A percentile compares a stretch with the other conserved stretches of the same genome.
Conservation (phyloP, 2,888 invertebrate species). For the Penaeus monodon region DNA sequence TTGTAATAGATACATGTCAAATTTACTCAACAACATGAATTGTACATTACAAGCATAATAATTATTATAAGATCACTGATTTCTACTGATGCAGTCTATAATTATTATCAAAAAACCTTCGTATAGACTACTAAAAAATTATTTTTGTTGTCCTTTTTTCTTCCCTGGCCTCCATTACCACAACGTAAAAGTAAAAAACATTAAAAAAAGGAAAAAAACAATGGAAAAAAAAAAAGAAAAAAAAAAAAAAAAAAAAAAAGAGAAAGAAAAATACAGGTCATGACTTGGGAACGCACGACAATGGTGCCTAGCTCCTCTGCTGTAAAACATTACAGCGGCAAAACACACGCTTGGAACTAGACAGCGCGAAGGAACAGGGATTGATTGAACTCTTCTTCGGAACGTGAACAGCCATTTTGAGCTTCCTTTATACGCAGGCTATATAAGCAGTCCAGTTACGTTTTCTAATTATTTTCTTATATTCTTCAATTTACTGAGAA, state of each 20-base stretch:
- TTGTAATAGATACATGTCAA: slow-evolving; percentile 55
- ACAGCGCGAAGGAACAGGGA: slow-evolving; percentile 44
- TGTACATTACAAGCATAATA: slow-evolving; percentile 58
- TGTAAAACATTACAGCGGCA: too few species aligned
- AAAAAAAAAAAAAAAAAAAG: neutral
- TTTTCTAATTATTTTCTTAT: neutral
- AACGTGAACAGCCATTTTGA: slow-evolving; percentile 42
- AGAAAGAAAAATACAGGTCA: neutral
- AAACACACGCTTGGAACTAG: slow-evolving; percentile 22
- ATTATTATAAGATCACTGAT: slow-evolving; percentile 51
- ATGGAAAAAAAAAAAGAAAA: neutral
- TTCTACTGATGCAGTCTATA: slow-evolving; percentile 29
- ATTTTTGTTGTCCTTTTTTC: slow-evolving; percentile 11
- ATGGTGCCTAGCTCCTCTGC: too few species aligned
- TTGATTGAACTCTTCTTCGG: slow-evolving; percentile 26
- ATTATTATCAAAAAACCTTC: too few species aligned
- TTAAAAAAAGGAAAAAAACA: neutral
- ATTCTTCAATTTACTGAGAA: too few species aligned
- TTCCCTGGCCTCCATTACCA: slow-evolving; percentile 25
- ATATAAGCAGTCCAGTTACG: slow-evolving; percentile 14
- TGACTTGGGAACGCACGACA: too few species aligned
- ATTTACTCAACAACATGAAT: slow-evolving; percentile 61
- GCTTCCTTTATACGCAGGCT: slow-evolving; percentile 26
- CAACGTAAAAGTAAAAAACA: slow-evolving; percentile 12
- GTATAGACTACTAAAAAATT: slow-evolving; percentile 33